Conservation (phyloP, 2,113 vertebrate species). For the Lethenteron camtschaticum region DNA sequence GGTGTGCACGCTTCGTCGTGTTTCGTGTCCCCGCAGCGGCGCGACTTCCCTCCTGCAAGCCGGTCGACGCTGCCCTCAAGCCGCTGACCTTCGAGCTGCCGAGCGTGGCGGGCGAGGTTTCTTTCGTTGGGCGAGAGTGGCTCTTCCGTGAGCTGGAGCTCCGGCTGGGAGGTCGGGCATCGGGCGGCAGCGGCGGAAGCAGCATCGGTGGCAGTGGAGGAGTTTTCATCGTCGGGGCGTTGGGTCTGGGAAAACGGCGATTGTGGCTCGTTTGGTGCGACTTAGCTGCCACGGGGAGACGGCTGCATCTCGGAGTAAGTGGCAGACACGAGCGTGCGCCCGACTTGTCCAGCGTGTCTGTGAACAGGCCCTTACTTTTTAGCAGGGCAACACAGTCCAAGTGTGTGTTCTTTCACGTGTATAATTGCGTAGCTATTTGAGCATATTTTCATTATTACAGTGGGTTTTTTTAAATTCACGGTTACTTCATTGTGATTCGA, state of each 20-base stretch:
- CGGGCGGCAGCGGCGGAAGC: no score
- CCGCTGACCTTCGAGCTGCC: conserved; percentile 86
- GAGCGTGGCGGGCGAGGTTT: conserved; percentile 85
- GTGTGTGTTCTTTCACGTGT: no score
- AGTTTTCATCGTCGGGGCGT: conserved; percentile 55
- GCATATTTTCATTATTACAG: no score
- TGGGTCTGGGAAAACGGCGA: conserved; percentile 81
- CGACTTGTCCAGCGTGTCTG: no score
- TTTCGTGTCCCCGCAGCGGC: conserved; percentile 22
- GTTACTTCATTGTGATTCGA: no score
- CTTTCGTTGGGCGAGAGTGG: conserved; percentile 88
- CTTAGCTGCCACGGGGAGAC: conserved; percentile 64
- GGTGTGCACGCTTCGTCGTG: no score
- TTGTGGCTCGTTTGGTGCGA: conserved; percentile 72
- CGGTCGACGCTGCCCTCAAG: conserved; percentile 85
- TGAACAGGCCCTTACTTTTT: no score
- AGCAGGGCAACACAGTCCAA: no score
- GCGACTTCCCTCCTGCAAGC: conserved; percentile 72
- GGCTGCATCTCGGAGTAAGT: no score
- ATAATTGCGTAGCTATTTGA: no score
- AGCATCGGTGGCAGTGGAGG: conserved; percentile 16
- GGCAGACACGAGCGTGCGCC: no score
- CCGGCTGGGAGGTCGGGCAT: conserved; percentile 28
- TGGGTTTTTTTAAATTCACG: no score
- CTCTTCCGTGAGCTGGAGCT: conserved; percentile 64